phyloP scores from a whole-genome alignment of 64 coral and sea anemone genomes.

The Actinia tenebrosa region DNA sequence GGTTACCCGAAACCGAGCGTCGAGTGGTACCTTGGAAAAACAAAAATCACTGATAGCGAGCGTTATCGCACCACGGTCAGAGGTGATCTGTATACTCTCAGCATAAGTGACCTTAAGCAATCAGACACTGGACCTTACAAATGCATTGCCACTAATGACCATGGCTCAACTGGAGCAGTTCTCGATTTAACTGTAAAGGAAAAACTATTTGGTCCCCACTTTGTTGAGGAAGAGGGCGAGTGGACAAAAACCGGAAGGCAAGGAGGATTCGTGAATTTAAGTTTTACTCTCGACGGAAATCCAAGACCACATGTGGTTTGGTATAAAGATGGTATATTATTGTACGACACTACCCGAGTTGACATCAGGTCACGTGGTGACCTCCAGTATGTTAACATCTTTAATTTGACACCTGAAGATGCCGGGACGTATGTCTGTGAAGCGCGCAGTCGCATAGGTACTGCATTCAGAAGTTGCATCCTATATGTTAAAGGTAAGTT shows the following conservation, averaged over 20 bases:
- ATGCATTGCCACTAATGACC: slow-evolving; percentile 64
- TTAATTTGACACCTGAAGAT: slow-evolving; percentile 36
- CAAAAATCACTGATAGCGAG: slow-evolving; percentile 17
- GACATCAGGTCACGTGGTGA: slow-evolving; percentile 41
- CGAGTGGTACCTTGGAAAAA: slow-evolving; percentile 33
- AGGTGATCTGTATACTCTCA: slow-evolving; percentile 20
- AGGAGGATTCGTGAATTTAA: slow-evolving; percentile 41
- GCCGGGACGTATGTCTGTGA: slow-evolving; percentile 56
- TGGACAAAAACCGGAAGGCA: slow-evolving; percentile 1
- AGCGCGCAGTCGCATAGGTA: slow-evolving; percentile 36
- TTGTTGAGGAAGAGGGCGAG: slow-evolving; percentile 46
- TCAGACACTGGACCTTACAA: slow-evolving; percentile 55
- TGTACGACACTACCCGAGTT: slow-evolving; percentile 43
- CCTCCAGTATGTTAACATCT: slow-evolving; percentile 45
- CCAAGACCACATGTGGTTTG: slow-evolving; percentile 43
- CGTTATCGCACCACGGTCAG: slow-evolving; percentile 6
- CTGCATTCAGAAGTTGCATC: slow-evolving; percentile 26
- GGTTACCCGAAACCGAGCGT: slow-evolving; percentile 22
- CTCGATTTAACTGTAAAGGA: slow-evolving; percentile 70
- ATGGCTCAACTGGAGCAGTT: slow-evolving; percentile 38
- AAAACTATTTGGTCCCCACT: slow-evolving; percentile 45
- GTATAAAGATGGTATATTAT: slow-evolving; percentile 38
- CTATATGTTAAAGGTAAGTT: slow-evolving; percentile 44
- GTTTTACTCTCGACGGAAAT: slow-evolving; percentile 38
- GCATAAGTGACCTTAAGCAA: slow-evolving; percentile 25